phyloP scores from a whole-genome alignment of 2,888 invertebrate genomes.

The Acrobasis suavella region DNA sequence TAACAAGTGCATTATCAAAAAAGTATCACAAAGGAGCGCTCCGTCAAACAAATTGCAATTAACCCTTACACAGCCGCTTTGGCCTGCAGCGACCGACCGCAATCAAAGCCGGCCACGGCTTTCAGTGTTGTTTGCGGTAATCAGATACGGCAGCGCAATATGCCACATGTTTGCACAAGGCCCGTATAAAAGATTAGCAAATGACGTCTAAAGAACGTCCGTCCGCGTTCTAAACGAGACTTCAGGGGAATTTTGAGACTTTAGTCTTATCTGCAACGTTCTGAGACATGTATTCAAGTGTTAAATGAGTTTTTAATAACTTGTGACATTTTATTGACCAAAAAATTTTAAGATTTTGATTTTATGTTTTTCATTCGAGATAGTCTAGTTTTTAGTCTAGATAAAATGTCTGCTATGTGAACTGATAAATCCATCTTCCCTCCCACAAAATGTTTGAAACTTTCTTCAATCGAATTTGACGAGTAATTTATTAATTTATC shows the following conservation, averaged over 20 bases:
- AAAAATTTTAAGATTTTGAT: neutral
- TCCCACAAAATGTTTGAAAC: too few species aligned
- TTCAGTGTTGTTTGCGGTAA: slow-evolving; percentile 69
- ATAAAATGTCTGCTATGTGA: too few species aligned
- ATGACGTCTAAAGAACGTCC: slow-evolving; percentile 42
- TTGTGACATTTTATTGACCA: slow-evolving; percentile 5
- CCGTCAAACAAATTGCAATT: slow-evolving; percentile 64
- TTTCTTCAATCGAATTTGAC: too few species aligned
- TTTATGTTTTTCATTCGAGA: too few species aligned
- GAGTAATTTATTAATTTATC: too few species aligned
- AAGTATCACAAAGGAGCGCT: slow-evolving; percentile 44
- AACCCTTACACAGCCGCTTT: slow-evolving; percentile 49
- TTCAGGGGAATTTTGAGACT: slow-evolving; percentile 25
- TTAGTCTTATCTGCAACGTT: slow-evolving; percentile 20
- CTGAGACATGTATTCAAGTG: slow-evolving; percentile 14
- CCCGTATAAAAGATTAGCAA: slow-evolving; percentile 55
- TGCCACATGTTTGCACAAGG: slow-evolving; percentile 62
- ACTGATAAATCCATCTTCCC: too few species aligned
- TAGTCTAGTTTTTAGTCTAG: too few species aligned
- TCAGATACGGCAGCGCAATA: slow-evolving; percentile 70
- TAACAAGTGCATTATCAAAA: slow-evolving; percentile 32
- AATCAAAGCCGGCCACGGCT: slow-evolving; percentile 41
- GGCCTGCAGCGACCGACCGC: slow-evolving; percentile 40
- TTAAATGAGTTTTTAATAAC: slow-evolving; percentile 20
- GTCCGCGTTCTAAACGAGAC: slow-evolving; percentile 34